Evolutionary conservation across 2,797 vertebrate species (phyloP), one percentile per base, ranked within the genome.

Genomic region (Tapirus indicus): DNA sequence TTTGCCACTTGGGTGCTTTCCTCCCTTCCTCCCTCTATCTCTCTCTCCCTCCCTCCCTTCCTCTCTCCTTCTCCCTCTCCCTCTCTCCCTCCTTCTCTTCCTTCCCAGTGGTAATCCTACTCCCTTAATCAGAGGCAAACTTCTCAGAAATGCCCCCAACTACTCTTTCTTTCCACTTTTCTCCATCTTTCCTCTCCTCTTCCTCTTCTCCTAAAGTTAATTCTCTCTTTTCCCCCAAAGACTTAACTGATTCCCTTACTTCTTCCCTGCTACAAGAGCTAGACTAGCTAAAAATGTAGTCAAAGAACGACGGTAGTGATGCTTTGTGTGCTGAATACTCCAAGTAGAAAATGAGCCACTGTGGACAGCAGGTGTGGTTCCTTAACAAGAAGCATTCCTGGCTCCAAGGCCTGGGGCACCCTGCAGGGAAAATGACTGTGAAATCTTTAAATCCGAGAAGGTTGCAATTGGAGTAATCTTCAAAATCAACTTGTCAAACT

Each of bases 71-170:
- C 0, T 18, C 27, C 13, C 10, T 29, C 27, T 47, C 0, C 11
- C 17, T 49, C 13, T 4, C 10, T 21, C 7, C 2, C 12, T 7
- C 4, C 47, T 3, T 25, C 0, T 1, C 3, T 27, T 1, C 52
- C 38, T 38, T 11, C n/a, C 54, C 60, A 32, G 6, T 27, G 35
- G 23, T 35, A 58, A 85, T 71, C 27, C 75, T 25, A 1, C 47
- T 41, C 16, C 47, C 32, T 6, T 54, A 3, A 35, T 29, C 13
- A 52, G n/a, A 14, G n/a, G 16, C 52, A 69, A 68, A 68, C 6
- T 23, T 52, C 16, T 88, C 47, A 21, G 66, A 9, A 64, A 54
- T 47, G 16, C 16, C 23, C 23, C 13, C 0, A 4, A 23, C 25
- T 62, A 11, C 56, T 85, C 25, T 44, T 72, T 62, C 25, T 62